Evolutionary conservation across 1,140 invertebrate species (phyloP).

Genomic region (Plodia interpunctella): DNA sequence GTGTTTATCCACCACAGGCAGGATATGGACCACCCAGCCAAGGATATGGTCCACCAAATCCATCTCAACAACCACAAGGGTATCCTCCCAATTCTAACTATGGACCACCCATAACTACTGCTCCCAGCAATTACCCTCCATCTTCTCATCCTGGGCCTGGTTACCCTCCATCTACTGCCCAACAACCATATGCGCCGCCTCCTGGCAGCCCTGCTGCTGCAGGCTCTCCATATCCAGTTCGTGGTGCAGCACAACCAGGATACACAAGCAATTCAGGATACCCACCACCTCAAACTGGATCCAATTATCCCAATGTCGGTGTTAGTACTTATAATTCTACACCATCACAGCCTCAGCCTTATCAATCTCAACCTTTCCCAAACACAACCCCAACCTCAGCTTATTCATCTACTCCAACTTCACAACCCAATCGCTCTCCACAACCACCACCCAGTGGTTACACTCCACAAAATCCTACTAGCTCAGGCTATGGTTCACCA

Average conservation of each 20-base stretch:
- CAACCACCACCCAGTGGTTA: constrained; percentile 69
- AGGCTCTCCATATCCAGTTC: constrained; percentile 66
- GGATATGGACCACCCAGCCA: constrained; percentile 69
- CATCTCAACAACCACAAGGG: constrained; percentile 67
- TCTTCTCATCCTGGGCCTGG: constrained; percentile 66
- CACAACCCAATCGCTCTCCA: constrained; percentile 73
- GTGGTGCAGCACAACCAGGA: constrained; percentile 54
- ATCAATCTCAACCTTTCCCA: constrained; percentile 72
- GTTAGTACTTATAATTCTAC: constrained; percentile 69
- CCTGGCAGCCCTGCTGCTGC: constrained; percentile 65
- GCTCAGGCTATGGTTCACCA: constrained; percentile 69
- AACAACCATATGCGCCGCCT: constrained; percentile 70
- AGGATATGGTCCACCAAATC: constrained; percentile 72
- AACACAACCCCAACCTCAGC: constrained; percentile 68
- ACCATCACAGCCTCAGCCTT: constrained; percentile 63
- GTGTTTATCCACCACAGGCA: constrained; percentile 64
- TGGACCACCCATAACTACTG: constrained; percentile 73
- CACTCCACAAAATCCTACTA: constrained; percentile 59
- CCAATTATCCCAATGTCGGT: constrained; percentile 67
- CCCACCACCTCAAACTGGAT: constrained; percentile 58
- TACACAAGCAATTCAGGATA: constrained; percentile 69
- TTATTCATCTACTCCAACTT: constrained; percentile 68
- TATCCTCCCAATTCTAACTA: constrained; percentile 73
- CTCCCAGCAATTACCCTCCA: constrained; percentile 69
- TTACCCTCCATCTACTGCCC: constrained; percentile 67